Conservation (phyloP, 1,140 invertebrate genomes). For the Rhynchophorus ferrugineus region DNA sequence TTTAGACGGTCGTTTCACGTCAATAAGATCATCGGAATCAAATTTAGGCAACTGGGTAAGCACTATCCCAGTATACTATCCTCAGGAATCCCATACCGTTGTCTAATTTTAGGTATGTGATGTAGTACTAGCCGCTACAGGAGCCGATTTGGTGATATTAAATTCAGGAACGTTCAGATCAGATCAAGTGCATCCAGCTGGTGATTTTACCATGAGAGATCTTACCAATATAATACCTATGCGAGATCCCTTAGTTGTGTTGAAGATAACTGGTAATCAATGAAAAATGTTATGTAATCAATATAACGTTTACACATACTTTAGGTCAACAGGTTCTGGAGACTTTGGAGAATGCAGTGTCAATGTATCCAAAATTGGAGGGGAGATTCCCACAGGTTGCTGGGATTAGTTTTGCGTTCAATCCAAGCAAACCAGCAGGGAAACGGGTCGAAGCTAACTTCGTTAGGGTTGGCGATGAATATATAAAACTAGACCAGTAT, state of each 20-base stretch:
- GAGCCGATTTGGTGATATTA: constrained; percentile 74
- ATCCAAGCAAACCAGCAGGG: constrained; percentile 64
- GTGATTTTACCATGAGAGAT: constrained; percentile 76
- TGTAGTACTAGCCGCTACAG: constrained; percentile 73
- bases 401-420: constrained; percentile 77
- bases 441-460: constrained; percentile 60
- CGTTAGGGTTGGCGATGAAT: constrained; percentile 78
- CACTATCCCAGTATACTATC: constrained; percentile 1
- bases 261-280: constrained; percentile 47
- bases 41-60: constrained; percentile 81
- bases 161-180: constrained; percentile 84
- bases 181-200: constrained; percentile 68
- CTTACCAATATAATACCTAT: constrained; percentile 76
- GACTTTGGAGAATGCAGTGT: constrained; percentile 71
- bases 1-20: constrained; percentile 74
- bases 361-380: constrained; percentile 70
- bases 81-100: too few relatives aligned
- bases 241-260: constrained; percentile 72
- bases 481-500: constrained; percentile 59
- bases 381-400: constrained; percentile 76
- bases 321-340: constrained; percentile 59
- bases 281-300: too few relatives aligned
- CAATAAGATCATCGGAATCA: constrained; percentile 72
- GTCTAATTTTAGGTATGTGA: constrained; percentile 54
- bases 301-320: too few relatives aligned